Conservation (phyloP, 2,113 vertebrate genomes). For the Seriola dumerili region DNA sequence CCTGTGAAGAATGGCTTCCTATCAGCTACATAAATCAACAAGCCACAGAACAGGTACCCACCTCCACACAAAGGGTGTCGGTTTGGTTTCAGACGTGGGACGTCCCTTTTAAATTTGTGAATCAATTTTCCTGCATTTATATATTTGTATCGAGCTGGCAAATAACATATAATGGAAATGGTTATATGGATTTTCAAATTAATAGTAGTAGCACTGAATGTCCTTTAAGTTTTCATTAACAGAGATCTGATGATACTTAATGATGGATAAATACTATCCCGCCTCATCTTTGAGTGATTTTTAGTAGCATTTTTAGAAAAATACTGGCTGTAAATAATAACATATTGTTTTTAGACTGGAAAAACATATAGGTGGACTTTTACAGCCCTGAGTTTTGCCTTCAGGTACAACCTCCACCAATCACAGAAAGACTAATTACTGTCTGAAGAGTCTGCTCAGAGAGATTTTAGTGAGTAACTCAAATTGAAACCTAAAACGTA, state of each 20-base stretch:
- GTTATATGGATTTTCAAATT: neutral
- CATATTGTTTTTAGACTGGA: neutral
- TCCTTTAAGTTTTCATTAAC: too few relatives aligned
- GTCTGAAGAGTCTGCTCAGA: too few relatives aligned
- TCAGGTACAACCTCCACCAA: too few relatives aligned
- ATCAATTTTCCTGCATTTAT: neutral
- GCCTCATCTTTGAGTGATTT: neutral
- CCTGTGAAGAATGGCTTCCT: constrained; percentile 46
- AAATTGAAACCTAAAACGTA: too few relatives aligned
- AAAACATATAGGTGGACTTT: too few relatives aligned
- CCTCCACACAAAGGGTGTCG: neutral
- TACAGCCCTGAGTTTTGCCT: too few relatives aligned
- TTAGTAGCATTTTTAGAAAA: neutral
- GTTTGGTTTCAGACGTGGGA: neutral
- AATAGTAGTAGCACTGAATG: neutral
- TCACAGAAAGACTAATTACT: too few relatives aligned
- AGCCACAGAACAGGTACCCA: neutral
- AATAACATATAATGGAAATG: neutral
- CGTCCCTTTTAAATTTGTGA: neutral
- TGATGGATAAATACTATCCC: too few relatives aligned
- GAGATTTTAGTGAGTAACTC: too few relatives aligned
- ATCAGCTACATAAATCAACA: constrained; percentile 54
- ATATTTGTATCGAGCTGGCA: neutral
- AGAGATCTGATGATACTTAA: too few relatives aligned
- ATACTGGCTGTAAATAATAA: neutral